phyloP scores from a whole-genome alignment of 2,797 vertebrate species.

The Rhabdomys pumilio region DNA sequence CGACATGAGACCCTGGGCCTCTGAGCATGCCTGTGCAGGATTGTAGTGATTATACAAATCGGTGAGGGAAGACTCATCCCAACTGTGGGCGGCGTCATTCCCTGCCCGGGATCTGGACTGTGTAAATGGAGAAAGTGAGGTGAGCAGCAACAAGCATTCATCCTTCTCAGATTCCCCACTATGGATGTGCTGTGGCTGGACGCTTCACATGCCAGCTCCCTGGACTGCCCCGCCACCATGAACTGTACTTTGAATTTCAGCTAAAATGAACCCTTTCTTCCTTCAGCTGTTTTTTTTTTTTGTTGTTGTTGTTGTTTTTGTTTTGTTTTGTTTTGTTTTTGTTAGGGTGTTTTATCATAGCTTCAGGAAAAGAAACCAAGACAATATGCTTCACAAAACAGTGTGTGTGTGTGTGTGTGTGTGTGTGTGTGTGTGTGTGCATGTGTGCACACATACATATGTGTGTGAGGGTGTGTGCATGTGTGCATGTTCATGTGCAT shows the following conservation, averaged over 20 bases:
- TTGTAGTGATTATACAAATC: too few relatives aligned
- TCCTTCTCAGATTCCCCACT: too few relatives aligned
- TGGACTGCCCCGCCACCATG: background rate
- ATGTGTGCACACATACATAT: background rate
- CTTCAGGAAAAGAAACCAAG: background rate
- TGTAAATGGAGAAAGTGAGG: too few relatives aligned
- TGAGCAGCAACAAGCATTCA: too few relatives aligned
- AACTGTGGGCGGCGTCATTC: too few relatives aligned
- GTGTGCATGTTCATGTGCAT: too few relatives aligned
- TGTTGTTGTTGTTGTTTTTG: background rate
- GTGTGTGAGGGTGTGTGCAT: background rate
- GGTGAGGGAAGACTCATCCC: too few relatives aligned
- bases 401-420: background rate
- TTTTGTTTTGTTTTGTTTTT: background rate
- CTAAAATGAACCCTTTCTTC: background rate
- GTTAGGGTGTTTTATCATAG: background rate
- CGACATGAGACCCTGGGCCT: background rate
- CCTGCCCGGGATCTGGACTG: too few relatives aligned
- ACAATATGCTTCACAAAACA: background rate
- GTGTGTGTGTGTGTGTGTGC: background rate
- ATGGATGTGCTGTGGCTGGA: too few relatives aligned
- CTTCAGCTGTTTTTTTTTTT: background rate
- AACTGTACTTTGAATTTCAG: background rate
- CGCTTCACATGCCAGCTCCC: background rate
- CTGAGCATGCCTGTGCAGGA: too few relatives aligned